Base-by-base conservation (phyloP, 2,888 invertebrate species). In the Monoplex corrugatus region DNA sequence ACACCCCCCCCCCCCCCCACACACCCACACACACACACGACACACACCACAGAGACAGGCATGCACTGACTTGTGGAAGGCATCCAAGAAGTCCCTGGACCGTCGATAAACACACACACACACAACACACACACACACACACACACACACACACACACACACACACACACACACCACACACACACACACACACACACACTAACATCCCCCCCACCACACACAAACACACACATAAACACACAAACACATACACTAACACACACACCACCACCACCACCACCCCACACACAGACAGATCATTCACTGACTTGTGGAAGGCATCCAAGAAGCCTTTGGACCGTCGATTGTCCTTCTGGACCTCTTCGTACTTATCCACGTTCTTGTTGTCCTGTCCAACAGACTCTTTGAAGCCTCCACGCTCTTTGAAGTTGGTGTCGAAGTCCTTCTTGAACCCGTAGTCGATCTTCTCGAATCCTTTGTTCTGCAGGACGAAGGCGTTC, bases 341-440 rank as follows among this genome's bases (percentile, higher is more conserved):
- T 0, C 89, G 28, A 45, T 89, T 86, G 87, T 89, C 89, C 10
- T 68, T 40, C 87, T 89, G 89, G 40, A 87, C 87, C 83, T 68
- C 89, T 35, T 57, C 57, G 72, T 83, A 89, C 28, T 87, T 63
- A 38, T 89, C 86, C n/a, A 68, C 35, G 89, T 89, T 80, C 45
- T 87, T 89, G 45, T 89, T 87, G 87, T 89, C 89, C 43, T 87
- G 28, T 28, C 89, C 87, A 19, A 87, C 86, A 2, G 86, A 78
- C 68, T 89, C 89, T 50, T 89, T 89, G 80, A 78, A 86, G 50
- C 89, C 89, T 40, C 89, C 89, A 2, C 80, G 45, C 89, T 89
- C 86, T 38, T 86, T 80, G 78, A 57, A 57, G 50, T 40, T 68
- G 72, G 43, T 86, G 72, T 85, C 63, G 75, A 86, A 89, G 80